Evolutionary conservation across 2,888 invertebrate species (phyloP).

Genomic region (Cataglyphis altisquamis): DNA sequence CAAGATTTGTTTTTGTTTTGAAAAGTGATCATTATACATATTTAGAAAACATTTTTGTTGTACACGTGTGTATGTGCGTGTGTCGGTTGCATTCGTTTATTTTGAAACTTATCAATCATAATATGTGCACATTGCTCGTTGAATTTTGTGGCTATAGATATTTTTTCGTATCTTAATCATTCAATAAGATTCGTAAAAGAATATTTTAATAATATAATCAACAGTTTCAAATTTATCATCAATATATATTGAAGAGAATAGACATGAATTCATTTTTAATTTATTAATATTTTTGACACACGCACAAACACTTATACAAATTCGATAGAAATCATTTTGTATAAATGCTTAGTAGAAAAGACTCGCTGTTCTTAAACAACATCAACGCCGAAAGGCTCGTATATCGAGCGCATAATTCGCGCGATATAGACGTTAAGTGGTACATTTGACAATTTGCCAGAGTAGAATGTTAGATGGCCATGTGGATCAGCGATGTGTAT

Average conservation of each 20-base stretch:
- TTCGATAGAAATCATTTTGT: background rate
- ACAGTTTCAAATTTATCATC: background rate
- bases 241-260: background rate
- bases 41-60: background rate
- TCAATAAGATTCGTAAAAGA: background rate
- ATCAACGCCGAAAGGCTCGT: background rate
- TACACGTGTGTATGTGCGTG: background rate
- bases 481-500: slow-evolving; percentile 49
- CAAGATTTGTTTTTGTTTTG: background rate
- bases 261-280: background rate
- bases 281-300: background rate
- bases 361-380: background rate
- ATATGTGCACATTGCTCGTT: background rate
- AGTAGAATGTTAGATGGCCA: slow-evolving; percentile 48
- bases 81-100: background rate
- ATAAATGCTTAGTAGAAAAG: background rate
- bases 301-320: background rate
- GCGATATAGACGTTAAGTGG: slow-evolving; percentile 40
- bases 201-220: background rate
- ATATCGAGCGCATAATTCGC: background rate
- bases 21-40: background rate
- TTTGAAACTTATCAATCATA: background rate
- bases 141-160: background rate
- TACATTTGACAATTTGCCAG: slow-evolving; percentile 45
- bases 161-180: background rate